Conservation (phyloP, 2,888 invertebrate species). For the Perizoma affinitatum region DNA sequence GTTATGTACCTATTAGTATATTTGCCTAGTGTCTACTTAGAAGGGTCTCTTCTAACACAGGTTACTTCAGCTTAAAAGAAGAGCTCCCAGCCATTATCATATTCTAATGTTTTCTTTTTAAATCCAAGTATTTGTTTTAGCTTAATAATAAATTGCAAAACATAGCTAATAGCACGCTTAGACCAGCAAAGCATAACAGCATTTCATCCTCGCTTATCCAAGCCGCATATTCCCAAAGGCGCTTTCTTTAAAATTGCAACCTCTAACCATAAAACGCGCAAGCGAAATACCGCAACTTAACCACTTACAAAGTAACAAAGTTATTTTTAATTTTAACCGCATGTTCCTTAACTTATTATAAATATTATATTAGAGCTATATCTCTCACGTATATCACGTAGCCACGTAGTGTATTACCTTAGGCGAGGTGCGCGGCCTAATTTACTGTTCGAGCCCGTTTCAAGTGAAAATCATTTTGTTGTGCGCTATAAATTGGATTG, state of each 20-base stretch:
- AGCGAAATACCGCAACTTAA: conserved; percentile 26
- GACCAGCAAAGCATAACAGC: no score
- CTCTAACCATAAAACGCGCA: conserved; percentile 6
- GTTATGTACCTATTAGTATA: no score
- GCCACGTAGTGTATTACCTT: conserved; percentile 32
- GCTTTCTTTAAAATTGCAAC: conserved; percentile 1
- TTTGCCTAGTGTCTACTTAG: no score
- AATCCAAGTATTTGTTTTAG: no score
- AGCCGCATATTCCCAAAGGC: conserved; percentile 1
- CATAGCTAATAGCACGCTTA: no score
- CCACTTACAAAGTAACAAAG: conserved; percentile 30
- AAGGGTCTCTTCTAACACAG: no score
- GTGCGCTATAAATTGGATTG: conserved; percentile 23
- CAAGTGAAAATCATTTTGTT: conserved; percentile 26
- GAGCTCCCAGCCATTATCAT: no score
- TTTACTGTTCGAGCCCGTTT: conserved; percentile 30
- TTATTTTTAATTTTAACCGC: conserved; percentile 37
- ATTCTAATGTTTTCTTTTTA: no score
- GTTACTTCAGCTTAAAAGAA: no score
- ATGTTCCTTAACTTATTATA: conserved; percentile 32
- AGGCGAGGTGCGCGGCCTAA: conserved; percentile 9
- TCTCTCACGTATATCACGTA: conserved; percentile 31
- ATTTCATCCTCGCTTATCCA: no score
- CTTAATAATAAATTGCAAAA: no score
- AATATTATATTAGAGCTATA: no score